Percentiles rank a stretch among this genome's conserved stretches.
These are phyloP conservation scores for Myotis daubentonii DNA, from an alignment of 2,797 vertebrate genomes.

Conservation along the genomic window DNA sequence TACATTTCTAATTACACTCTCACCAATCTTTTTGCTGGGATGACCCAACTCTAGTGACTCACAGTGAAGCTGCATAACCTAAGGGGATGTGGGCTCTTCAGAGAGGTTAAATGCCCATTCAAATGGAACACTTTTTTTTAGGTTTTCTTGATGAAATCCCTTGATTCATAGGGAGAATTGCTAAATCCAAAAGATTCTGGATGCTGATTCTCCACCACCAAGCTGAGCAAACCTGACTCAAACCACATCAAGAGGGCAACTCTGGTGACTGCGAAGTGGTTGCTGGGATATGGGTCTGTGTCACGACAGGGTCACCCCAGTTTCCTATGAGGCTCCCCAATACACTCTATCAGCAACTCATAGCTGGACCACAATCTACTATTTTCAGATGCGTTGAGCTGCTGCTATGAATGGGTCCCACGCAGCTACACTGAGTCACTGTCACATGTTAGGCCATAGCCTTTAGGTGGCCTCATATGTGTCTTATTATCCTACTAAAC, in stretches of 20 bases:
- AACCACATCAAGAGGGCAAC: neutral
- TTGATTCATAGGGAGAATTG: neutral
- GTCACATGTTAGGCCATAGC: fast-evolving
- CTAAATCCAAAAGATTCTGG: neutral
- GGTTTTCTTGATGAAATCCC: neutral
- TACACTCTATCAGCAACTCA: neutral
- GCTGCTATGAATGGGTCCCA: neutral
- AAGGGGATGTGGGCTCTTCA: neutral
- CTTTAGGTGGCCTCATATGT: neutral
- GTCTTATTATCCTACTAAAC: neutral
- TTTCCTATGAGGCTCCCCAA: neutral
- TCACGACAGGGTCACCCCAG: neutral
- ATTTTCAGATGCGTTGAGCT: neutral
- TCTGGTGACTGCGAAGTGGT: too few species aligned
- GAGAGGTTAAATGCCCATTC: neutral
- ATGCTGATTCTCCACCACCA: neutral
- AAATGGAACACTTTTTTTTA: neutral
- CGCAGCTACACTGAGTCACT: neutral
- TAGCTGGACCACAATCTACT: neutral
- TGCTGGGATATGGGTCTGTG: neutral
- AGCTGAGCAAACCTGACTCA: neutral
- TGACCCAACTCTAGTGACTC: neutral
- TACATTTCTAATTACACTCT: neutral
- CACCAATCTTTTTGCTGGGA: neutral
- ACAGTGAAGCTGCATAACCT: neutral